Conservation (phyloP, 1,140 invertebrate species). For the Rhysida immarginata region DNA sequence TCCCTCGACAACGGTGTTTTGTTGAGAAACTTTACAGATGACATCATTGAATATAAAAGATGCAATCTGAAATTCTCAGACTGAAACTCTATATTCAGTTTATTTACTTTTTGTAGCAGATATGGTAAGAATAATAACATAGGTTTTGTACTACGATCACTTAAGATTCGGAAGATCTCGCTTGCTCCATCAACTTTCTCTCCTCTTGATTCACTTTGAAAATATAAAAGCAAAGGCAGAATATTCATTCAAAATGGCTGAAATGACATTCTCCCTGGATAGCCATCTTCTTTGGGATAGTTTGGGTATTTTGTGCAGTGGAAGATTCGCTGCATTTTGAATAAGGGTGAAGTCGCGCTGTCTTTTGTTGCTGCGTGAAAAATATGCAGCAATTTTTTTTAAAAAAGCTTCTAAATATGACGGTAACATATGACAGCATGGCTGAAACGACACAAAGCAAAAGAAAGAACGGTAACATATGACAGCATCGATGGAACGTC, state of each 20-base stretch:
- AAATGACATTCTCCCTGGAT: background rate
- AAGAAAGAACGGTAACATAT: background rate
- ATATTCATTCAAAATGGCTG: background rate
- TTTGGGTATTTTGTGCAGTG: background rate
- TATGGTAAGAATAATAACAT: constrained; percentile 1
- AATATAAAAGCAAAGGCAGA: background rate
- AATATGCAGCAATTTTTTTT: background rate
- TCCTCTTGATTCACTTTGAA: background rate
- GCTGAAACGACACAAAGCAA: background rate
- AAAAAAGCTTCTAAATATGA: background rate
- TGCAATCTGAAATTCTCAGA: background rate
- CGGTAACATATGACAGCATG: background rate
- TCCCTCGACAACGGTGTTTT: too few relatives aligned
- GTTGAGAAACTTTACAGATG: too few relatives aligned
- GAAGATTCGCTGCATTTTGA: background rate
- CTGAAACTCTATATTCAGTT: background rate
- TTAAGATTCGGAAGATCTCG: background rate
- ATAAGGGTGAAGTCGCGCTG: background rate
- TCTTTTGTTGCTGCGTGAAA: background rate
- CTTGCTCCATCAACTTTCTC: background rate
- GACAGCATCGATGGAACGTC: background rate
- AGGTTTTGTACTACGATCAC: background rate
- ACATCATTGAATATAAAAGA: too few relatives aligned
- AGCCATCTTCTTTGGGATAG: constrained; percentile 1
- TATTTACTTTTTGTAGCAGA: background rate